Percentiles rank a stretch among this genome's conserved stretches.
Evolutionary conservation across 2,888 invertebrate species (phyloP).

Genomic region (Helleia helle): DNA sequence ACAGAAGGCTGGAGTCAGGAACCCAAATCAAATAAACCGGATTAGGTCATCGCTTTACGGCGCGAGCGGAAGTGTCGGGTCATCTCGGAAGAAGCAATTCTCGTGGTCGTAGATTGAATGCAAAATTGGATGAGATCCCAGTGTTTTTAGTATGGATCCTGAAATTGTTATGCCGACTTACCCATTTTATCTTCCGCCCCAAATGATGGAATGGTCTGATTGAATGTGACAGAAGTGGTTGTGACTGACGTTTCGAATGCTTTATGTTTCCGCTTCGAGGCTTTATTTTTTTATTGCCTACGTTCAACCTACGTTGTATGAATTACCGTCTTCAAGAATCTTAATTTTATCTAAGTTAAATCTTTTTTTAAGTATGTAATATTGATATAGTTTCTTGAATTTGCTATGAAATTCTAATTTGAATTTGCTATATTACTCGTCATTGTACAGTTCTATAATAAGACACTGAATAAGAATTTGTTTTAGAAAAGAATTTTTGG

Average conservation of each 20-base stretch:
- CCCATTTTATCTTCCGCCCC: slow-evolving; percentile 56
- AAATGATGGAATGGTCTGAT: slow-evolving; percentile 59
- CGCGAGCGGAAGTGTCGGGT: slow-evolving; percentile 62
- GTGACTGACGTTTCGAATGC: slow-evolving; percentile 44
- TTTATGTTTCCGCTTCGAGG: slow-evolving; percentile 17
- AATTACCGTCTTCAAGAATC: no score
- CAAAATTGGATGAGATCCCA: slow-evolving; percentile 71
- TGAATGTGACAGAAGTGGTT: slow-evolving; percentile 69
- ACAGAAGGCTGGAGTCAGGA: slow-evolving; percentile 55
- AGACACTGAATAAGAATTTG: no score
- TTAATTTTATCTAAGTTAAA: no score
- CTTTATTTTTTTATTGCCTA: background rate
- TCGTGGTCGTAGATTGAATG: slow-evolving; percentile 71
- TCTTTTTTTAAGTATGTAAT: no score
- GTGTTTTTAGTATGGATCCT: slow-evolving; percentile 62
- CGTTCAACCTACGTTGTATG: no score
- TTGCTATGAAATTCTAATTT: no score
- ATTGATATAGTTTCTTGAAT: no score
- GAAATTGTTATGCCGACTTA: slow-evolving; percentile 47
- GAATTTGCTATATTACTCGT: no score
- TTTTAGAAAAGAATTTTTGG: no score
- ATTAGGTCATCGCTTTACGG: slow-evolving; percentile 71
- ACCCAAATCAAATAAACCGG: slow-evolving; percentile 70
- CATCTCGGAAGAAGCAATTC: slow-evolving; percentile 69
- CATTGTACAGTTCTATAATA: no score